These are phyloP conservation scores for Ascaphus truei DNA, from an alignment of 2,113 vertebrate species.

Conservation along the genomic window DNA sequence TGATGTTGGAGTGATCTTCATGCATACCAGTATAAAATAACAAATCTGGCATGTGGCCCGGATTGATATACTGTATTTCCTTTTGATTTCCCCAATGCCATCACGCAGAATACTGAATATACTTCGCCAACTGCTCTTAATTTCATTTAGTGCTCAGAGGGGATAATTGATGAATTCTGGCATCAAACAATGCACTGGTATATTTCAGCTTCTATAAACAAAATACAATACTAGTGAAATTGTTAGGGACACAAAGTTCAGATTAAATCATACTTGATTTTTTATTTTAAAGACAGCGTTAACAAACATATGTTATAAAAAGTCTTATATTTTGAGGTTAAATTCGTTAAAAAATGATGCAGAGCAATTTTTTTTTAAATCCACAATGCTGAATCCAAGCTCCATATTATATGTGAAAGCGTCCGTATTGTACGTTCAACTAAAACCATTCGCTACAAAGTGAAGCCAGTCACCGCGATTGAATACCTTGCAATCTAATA, in stretches of 20 bases:
- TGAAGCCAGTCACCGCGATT: no score
- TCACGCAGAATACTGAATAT: slow-evolving; percentile 1
- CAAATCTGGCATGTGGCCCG: not conserved
- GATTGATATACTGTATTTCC: slow-evolving; percentile 16
- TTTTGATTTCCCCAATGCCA: slow-evolving; percentile 20
- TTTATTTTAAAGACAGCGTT: not conserved
- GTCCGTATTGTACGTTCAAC: no score
- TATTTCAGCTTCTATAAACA: slow-evolving; percentile 31
- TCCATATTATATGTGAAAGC: no score
- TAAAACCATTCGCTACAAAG: no score
- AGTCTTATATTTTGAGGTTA: not conserved
- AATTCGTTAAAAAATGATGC: no score
- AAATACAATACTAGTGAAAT: not conserved
- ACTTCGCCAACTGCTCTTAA: slow-evolving; percentile 18
- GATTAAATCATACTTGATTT: slow-evolving; percentile 12
- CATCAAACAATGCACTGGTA: slow-evolving; percentile 21
- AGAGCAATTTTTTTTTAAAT: no score
- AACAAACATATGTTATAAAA: not conserved
- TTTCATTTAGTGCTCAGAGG: slow-evolving; percentile 17
- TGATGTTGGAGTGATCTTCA: no score
- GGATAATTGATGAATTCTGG: slow-evolving; percentile 29
- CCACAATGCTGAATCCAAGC: no score
- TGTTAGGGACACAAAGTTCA: not conserved
- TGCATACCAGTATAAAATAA: no score
- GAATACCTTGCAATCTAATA: no score